A percentile compares a stretch with the other conserved stretches of the same genome.
phyloP scores from a whole-genome alignment of 1,140 invertebrate species.

The Ceratina japonica region DNA sequence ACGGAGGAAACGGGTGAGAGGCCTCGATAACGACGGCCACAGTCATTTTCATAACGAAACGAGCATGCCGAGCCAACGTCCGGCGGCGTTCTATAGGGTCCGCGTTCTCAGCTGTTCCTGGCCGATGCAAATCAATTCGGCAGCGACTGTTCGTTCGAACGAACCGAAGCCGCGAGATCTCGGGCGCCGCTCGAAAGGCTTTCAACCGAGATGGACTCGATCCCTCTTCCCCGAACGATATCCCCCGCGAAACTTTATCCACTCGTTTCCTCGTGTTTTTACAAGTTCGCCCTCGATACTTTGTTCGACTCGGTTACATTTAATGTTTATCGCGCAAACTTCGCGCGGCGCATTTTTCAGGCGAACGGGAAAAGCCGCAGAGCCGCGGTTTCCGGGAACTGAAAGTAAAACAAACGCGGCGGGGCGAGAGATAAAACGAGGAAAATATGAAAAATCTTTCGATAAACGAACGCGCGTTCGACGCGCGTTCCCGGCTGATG shows the following conservation, averaged over 20 bases:
- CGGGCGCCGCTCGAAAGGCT: constrained; percentile 24
- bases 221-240: constrained; percentile 1
- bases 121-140: constrained; percentile 35
- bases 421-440: too few relatives aligned
- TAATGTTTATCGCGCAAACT: not conserved
- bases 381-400: not conserved
- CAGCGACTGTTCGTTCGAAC: constrained; percentile 26
- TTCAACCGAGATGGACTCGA: constrained; percentile 29
- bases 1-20: too few relatives aligned
- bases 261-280: not conserved
- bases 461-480: constrained; percentile 13
- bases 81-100: too few relatives aligned
- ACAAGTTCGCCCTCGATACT: not conserved
- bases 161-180: constrained; percentile 26
- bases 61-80: too few relatives aligned
- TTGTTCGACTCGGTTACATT: not conserved
- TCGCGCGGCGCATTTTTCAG: not conserved
- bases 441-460: constrained; percentile 5
- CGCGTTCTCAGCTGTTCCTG: too few relatives aligned
- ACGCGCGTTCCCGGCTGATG: not conserved
- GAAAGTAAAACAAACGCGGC: not conserved
- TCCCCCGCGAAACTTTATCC: constrained; percentile 5
- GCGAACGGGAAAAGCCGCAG: not conserved
- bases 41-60: too few relatives aligned
- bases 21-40: too few relatives aligned